phyloP scores from a whole-genome alignment of 1,140 invertebrate genomes.

The Diorhabda carinulata region DNA sequence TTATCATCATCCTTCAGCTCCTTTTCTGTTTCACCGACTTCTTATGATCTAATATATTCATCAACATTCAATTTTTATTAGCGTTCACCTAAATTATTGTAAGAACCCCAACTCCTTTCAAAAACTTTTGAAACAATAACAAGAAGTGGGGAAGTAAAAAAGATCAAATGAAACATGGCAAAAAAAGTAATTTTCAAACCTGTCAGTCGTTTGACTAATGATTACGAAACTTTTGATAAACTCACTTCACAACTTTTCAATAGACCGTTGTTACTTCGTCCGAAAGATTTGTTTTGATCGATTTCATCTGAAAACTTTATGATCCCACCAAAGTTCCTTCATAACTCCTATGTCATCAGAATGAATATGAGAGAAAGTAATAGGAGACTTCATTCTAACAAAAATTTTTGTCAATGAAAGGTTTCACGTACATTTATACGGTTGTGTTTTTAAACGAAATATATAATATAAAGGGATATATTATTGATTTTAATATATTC shows the following conservation, averaged over 20 bases:
- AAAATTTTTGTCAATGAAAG: no score
- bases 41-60: no score
- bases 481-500: no score
- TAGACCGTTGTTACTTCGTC: slow-evolving; percentile 2
- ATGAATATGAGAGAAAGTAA: no score
- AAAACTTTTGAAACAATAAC: neutral
- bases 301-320: neutral
- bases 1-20: no score
- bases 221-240: slow-evolving; percentile 1
- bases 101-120: neutral
- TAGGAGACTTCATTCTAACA: no score
- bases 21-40: no score
- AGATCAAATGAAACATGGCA: neutral
- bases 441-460: no score
- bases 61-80: neutral
- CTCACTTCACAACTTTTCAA: neutral
- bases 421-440: no score
- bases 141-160: neutral
- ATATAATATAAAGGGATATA: no score
- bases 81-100: neutral
- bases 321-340: no score
- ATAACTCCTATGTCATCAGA: no score
- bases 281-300: neutral
- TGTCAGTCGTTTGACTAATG: neutral
- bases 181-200: slow-evolving; percentile 1